Percentiles rank a stretch among this genome's conserved stretches.
phyloP scores from a whole-genome alignment of 2,888 invertebrate genomes.

The Morpho achilles region DNA sequence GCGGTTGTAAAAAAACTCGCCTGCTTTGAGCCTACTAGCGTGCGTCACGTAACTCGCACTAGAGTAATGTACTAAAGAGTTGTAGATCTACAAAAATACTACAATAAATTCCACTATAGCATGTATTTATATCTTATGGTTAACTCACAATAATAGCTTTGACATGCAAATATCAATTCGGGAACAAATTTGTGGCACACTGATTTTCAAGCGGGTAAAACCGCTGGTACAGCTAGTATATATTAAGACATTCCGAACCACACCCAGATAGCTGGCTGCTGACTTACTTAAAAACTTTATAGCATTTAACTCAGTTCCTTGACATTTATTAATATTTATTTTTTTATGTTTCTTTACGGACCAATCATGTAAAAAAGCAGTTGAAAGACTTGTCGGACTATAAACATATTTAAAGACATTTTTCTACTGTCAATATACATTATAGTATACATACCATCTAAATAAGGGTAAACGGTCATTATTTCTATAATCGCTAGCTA shows the following conservation, averaged over 20 bases:
- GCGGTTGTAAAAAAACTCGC: no score
- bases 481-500: conserved; percentile 50
- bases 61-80: no score
- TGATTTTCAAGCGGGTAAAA: no score
- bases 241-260: conserved; percentile 12
- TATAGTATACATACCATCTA: conserved; percentile 2
- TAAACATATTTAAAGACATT: conserved; percentile 10
- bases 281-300: conserved; percentile 8
- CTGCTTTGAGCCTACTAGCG: no score
- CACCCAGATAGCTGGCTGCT: conserved; percentile 9
- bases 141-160: no score
- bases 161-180: no score
- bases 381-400: neutral
- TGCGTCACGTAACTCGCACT: no score
- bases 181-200: no score
- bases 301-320: conserved; percentile 1
- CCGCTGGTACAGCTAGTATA: conserved; percentile 16
- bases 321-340: conserved; percentile 16
- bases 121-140: no score
- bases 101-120: no score
- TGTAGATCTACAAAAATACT: no score
- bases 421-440: conserved; percentile 10
- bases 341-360: conserved; percentile 2
- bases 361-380: conserved; percentile 1
- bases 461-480: conserved; percentile 17